phyloP scores from a whole-genome alignment of 2,888 invertebrate species.

The Phortica magna region DNA sequence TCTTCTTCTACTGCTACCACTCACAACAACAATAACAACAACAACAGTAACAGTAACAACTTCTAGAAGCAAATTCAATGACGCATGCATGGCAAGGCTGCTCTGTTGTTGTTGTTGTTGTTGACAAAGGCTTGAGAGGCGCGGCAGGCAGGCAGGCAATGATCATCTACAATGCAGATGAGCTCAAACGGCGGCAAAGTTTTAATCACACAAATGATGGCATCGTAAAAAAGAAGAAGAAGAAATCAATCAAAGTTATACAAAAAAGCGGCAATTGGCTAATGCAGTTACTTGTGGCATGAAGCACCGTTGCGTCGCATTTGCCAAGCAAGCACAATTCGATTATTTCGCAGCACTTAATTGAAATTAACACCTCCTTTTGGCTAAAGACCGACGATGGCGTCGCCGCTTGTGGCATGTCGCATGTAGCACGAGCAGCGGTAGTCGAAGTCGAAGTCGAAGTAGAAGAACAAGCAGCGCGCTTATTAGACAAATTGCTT shows the following conservation, averaged over 20 bases:
- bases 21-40: not conserved
- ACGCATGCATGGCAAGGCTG: not conserved
- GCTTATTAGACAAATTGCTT: slow-evolving; percentile 70
- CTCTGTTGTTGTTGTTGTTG: not conserved
- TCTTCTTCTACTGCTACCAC: not conserved
- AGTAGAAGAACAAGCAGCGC: not conserved
- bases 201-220: slow-evolving; percentile 8
- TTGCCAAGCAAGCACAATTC: slow-evolving; percentile 41
- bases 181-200: not conserved
- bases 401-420: slow-evolving; percentile 1
- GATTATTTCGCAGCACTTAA: slow-evolving; percentile 55
- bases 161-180: slow-evolving; percentile 4
- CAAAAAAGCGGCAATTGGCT: not conserved
- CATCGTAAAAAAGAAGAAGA: too few relatives aligned
- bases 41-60: too few relatives aligned
- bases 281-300: not conserved
- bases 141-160: not conserved
- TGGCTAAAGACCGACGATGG: slow-evolving; percentile 49
- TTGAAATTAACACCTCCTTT: slow-evolving; percentile 60
- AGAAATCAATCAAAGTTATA: not conserved
- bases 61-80: not conserved
- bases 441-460: not conserved
- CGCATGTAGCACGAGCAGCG: not conserved
- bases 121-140: not conserved
- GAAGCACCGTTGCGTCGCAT: not conserved